These are phyloP conservation scores for Elgaria multicarinata DNA, from an alignment of 2,113 vertebrate species.

Conservation along the genomic window DNA sequence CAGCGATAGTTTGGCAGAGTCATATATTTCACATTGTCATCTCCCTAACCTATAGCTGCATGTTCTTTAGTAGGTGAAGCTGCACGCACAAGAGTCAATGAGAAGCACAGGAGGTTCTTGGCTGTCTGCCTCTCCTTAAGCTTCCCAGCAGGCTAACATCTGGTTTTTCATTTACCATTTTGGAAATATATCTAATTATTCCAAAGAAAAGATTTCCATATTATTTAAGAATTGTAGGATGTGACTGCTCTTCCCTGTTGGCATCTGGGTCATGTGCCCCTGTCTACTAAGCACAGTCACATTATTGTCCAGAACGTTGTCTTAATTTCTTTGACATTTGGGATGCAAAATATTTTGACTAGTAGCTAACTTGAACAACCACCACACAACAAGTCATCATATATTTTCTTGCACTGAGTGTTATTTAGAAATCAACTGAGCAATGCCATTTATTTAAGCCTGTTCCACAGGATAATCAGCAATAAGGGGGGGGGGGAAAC, in stretches of 20 bases:
- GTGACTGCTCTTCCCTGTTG: not conserved
- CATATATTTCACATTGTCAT: too few relatives aligned
- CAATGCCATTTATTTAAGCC: not conserved
- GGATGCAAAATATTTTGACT: not conserved
- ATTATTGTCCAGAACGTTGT: not conserved
- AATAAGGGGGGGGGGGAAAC: not conserved
- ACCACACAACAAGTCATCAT: not conserved
- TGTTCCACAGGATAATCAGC: not conserved
- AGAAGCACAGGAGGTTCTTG: not conserved
- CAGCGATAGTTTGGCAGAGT: too few relatives aligned
- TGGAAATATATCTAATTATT: not conserved
- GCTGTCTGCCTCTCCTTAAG: not conserved
- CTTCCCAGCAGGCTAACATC: not conserved
- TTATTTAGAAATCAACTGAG: conserved; percentile 8
- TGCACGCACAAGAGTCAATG: not conserved
- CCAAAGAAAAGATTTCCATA: not conserved
- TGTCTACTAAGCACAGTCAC: not conserved
- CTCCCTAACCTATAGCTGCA: not conserved
- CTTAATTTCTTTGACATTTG: conserved; percentile 18
- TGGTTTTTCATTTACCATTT: not conserved
- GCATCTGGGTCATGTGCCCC: not conserved
- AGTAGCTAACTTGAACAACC: not conserved
- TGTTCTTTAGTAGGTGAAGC: not conserved
- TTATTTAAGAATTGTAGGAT: not conserved
- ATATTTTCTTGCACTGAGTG: not conserved